Percentiles rank a stretch among this genome's conserved stretches.
Conservation (phyloP, 1,140 invertebrate species). For the Orchestia grillus region DNA sequence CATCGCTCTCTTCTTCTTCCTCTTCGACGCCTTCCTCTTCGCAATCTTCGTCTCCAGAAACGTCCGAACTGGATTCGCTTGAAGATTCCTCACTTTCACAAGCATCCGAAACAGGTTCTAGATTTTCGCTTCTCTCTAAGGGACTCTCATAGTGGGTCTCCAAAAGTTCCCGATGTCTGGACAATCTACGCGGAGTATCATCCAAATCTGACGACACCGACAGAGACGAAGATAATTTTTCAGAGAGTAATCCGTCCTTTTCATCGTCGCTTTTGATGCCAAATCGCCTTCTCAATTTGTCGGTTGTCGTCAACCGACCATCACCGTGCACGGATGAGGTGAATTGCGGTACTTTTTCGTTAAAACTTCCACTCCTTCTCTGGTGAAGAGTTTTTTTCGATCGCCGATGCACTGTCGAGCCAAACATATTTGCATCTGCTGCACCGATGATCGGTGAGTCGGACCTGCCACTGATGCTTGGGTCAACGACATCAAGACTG, state of each 20-base stretch:
- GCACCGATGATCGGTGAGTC: constrained; percentile 10
- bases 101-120: not conserved
- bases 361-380: not conserved
- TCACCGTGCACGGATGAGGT: not conserved
- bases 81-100: constrained; percentile 15
- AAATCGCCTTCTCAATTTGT: not conserved
- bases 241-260: not conserved
- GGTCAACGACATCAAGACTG: constrained; percentile 5
- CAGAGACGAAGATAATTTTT: not conserved
- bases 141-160: constrained; percentile 44
- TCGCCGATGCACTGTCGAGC: not conserved
- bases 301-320: not conserved
- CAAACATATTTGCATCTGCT: not conserved
- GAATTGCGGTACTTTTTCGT: not conserved
- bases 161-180: not conserved
- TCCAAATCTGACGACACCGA: not conserved
- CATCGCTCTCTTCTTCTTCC: not conserved
- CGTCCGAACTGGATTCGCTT: not conserved
- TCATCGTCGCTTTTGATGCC: constrained; percentile 18
- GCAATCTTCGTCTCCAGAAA: not conserved
- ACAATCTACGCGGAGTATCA: not conserved
- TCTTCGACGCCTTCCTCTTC: not conserved
- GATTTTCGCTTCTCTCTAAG: not conserved
- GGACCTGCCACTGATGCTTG: not conserved
- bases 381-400: not conserved